Percentiles rank a stretch among this genome's conserved stretches.
Conservation (phyloP, 92 coral and sea anemone species). For the Parazoanthus swiftii region DNA sequence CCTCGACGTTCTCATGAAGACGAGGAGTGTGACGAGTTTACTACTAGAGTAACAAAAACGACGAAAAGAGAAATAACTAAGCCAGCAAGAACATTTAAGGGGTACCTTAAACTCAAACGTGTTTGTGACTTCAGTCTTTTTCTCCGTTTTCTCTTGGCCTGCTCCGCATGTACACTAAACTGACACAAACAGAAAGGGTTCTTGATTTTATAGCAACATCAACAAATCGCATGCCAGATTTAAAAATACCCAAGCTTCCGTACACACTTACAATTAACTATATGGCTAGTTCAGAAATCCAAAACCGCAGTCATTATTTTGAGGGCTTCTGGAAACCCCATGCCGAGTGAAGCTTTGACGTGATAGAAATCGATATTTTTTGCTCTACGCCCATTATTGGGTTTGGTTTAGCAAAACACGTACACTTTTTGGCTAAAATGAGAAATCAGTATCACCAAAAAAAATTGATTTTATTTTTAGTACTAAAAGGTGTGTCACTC, state of each 20-base stretch:
- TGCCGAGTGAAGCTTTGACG: not conserved
- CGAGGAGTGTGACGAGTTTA: not conserved
- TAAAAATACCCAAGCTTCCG: not conserved
- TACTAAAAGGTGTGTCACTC: too few relatives aligned
- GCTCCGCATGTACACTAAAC: not conserved
- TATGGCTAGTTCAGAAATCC: not conserved
- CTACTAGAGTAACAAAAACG: not conserved
- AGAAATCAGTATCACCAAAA: too few relatives aligned
- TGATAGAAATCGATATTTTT: not conserved
- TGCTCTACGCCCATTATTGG: not conserved
- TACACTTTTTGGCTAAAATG: not conserved
- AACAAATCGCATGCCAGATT: not conserved
- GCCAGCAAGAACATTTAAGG: not conserved
- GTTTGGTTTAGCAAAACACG: not conserved
- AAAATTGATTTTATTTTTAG: too few relatives aligned
- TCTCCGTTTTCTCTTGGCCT: not conserved
- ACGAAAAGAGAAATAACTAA: too few relatives aligned
- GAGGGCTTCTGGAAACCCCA: not conserved
- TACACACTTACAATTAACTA: not conserved
- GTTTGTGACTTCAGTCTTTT: not conserved
- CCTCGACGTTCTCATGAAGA: not conserved
- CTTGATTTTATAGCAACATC: not conserved
- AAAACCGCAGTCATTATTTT: not conserved
- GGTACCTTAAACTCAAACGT: not conserved
- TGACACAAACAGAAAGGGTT: not conserved